Percentiles rank a stretch among this genome's conserved stretches.
These are phyloP conservation scores for Tachysurus vachellii DNA, from an alignment of 2,113 vertebrate species.

Conservation along the genomic window DNA sequence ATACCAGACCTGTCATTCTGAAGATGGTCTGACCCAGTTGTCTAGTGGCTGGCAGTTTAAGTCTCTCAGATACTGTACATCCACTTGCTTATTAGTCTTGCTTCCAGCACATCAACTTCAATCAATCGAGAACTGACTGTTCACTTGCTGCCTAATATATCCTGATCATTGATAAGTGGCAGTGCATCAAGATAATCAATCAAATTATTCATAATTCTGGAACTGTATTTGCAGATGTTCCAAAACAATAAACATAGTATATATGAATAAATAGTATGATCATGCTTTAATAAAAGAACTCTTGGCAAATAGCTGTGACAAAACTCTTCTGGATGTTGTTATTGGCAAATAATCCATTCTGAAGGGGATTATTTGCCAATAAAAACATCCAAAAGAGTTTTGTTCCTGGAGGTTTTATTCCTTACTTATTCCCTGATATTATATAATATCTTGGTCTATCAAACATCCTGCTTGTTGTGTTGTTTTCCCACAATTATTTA, in stretches of 20 bases:
- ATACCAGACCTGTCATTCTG: too few relatives aligned
- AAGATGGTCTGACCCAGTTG: too few relatives aligned
- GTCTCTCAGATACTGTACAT: too few relatives aligned
- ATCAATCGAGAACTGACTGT: too few relatives aligned
- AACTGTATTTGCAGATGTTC: background rate
- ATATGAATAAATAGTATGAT: background rate
- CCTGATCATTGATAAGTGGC: too few relatives aligned
- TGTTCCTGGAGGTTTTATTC: too few relatives aligned
- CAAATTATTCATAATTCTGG: background rate
- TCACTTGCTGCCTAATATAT: too few relatives aligned
- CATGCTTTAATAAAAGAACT: background rate
- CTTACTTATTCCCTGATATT: background rate
- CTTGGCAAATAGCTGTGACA: too few relatives aligned
- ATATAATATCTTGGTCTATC: background rate
- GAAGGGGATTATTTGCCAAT: background rate
- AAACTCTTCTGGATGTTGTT: background rate
- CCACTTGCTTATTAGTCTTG: too few relatives aligned
- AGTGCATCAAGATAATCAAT: too few relatives aligned
- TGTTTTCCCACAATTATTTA: background rate
- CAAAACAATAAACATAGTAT: background rate
- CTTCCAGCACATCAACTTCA: too few relatives aligned
- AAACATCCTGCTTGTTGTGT: background rate
- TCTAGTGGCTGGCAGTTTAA: too few relatives aligned
- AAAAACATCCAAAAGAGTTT: background rate
- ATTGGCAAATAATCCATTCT: background rate